phyloP scores from a whole-genome alignment of 2,888 invertebrate species.

The Xylophagus ater region DNA sequence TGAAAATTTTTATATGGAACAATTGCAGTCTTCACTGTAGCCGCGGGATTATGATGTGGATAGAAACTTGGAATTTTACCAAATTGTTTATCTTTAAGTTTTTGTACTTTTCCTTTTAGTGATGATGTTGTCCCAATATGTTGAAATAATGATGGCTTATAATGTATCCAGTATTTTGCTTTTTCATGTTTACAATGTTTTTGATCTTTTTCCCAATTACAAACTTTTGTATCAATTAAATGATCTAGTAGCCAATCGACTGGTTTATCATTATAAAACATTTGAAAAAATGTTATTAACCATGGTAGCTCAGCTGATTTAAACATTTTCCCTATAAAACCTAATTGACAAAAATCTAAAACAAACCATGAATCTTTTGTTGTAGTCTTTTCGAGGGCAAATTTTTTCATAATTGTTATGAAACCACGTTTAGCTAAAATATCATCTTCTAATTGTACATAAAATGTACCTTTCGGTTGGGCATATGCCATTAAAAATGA shows the following conservation, averaged over 20 bases:
- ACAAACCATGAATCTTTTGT: constrained; percentile 75
- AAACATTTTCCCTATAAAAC: constrained; percentile 88
- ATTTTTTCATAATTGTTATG: constrained; percentile 73
- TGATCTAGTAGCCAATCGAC: constrained; percentile 94
- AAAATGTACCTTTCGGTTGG: constrained; percentile 75
- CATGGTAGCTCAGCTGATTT: constrained; percentile 75
- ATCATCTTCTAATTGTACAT: constrained; percentile 90
- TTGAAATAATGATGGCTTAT: constrained; percentile 85
- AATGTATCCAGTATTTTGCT: constrained; percentile 68
- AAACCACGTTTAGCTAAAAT: constrained; percentile 78
- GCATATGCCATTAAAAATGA: constrained; percentile 92
- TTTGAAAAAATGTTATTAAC: constrained; percentile 83
- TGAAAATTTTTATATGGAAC: constrained; percentile 70
- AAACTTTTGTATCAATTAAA: constrained; percentile 79
- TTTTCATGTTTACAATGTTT: constrained; percentile 73
- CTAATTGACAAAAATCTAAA: constrained; percentile 85
- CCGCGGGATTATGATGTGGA: constrained; percentile 68
- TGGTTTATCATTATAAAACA: constrained; percentile 93
- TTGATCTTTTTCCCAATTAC: constrained; percentile 70
- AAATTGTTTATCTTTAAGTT: constrained; percentile 85
- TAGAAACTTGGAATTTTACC: constrained; percentile 69
- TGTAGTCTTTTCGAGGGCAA: constrained; percentile 64
- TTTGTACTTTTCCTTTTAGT: constrained; percentile 90
- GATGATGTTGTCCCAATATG: constrained; percentile 94
- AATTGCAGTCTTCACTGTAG: constrained; percentile 58